phyloP scores from a whole-genome alignment of 2,113 vertebrate genomes.

The Tetrao urogallus region DNA sequence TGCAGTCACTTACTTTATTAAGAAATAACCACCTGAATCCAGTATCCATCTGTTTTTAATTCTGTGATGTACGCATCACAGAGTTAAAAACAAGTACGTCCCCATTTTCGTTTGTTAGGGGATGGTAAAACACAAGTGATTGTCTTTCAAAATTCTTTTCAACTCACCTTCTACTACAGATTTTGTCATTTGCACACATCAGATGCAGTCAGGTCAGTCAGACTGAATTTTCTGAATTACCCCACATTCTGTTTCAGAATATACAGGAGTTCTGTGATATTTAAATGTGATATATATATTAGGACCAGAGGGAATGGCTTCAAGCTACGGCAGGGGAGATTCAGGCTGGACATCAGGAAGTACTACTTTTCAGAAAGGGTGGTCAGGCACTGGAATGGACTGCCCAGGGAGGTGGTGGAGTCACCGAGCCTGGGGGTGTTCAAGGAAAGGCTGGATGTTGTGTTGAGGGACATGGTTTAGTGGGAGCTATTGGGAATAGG shows the following conservation, averaged over 20 bases:
- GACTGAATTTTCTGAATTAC: neutral
- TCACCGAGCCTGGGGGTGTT: too few relatives aligned
- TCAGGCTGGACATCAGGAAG: too few relatives aligned
- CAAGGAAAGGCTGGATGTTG: too few relatives aligned
- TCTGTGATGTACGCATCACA: too few relatives aligned
- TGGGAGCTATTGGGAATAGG: too few relatives aligned
- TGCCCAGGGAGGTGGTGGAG: too few relatives aligned
- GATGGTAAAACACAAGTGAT: neutral
- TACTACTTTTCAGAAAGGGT: too few relatives aligned
- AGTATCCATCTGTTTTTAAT: neutral
- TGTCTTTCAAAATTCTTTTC: neutral
- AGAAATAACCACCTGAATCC: neutral
- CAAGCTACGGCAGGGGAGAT: too few relatives aligned
- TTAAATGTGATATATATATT: too few relatives aligned
- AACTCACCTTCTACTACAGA: rapidly evolving
- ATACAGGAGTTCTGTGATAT: neutral
- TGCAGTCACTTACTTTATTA: neutral
- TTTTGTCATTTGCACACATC: neutral
- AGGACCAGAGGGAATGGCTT: too few relatives aligned
- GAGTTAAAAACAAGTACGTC: rapidly evolving
- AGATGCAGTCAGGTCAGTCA: neutral
- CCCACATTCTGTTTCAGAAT: neutral
- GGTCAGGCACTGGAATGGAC: too few relatives aligned
- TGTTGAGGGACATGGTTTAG: too few relatives aligned
- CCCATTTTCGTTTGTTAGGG: neutral